Evolutionary conservation across 2,113 vertebrate genomes (phyloP).

Genomic region (Camelus dromedarius): DNA sequence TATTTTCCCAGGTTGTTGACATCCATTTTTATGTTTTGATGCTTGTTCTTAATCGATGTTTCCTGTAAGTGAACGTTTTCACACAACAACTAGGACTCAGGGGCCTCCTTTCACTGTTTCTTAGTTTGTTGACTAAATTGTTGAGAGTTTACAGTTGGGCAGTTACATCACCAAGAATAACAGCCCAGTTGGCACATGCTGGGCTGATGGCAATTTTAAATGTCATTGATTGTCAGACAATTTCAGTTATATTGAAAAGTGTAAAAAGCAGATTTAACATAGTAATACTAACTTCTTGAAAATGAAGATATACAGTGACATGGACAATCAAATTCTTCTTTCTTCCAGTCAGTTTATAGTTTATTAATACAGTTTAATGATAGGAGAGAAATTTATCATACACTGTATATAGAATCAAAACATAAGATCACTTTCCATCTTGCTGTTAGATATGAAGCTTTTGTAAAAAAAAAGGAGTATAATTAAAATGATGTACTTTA

Average conservation of each 20-base stretch:
- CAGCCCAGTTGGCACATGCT: neutral
- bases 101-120: neutral
- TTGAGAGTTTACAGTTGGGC: neutral
- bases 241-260: neutral
- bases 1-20: neutral
- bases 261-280: neutral
- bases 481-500: neutral
- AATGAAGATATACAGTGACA: neutral
- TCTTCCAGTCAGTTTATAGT: neutral
- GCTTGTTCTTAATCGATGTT: neutral
- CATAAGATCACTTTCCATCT: neutral
- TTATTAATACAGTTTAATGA: neutral
- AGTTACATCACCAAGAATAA: neutral
- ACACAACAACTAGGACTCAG: neutral
- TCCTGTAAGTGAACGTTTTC: neutral
- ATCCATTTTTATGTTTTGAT: neutral
- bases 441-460: neutral
- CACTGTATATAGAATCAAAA: neutral
- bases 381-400: neutral
- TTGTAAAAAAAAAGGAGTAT: neutral
- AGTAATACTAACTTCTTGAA: neutral
- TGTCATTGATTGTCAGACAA: neutral
- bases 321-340: neutral
- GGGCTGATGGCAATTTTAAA: neutral
- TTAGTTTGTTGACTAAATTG: neutral